Conservation (phyloP, 2,113 vertebrate species). For the Callorhinus ursinus region DNA sequence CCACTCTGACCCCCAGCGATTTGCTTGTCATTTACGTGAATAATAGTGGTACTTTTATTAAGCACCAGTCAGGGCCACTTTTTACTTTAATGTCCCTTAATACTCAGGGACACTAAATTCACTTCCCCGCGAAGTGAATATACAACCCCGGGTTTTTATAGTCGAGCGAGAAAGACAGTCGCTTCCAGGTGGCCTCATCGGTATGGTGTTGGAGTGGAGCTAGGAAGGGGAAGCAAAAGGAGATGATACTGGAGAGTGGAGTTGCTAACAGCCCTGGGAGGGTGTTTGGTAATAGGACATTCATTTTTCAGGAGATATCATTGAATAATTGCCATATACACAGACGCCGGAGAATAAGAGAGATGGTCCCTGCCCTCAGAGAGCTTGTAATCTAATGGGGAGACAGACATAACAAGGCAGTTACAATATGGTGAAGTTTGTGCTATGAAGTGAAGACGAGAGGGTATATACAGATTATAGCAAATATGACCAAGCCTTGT, state of each 20-base stretch:
- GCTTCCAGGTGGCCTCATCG: not conserved
- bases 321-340: not conserved
- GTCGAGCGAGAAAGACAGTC: not conserved
- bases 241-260: not conserved
- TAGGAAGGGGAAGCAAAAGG: not conserved
- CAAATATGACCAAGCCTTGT: not conserved
- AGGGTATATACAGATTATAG: not conserved
- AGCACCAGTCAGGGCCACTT: not conserved
- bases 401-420: not conserved
- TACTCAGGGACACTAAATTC: not conserved
- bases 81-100: not conserved
- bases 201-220: not conserved
- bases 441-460: not conserved
- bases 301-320: not conserved
- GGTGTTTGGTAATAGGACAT: not conserved
- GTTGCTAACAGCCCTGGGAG: not conserved
- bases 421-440: not conserved
- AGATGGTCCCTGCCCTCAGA: not conserved
- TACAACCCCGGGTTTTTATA: not conserved
- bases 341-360: not conserved
- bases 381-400: not conserved
- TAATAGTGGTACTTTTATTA: constrained; percentile 1
- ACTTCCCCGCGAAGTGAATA: not conserved
- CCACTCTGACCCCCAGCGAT: not conserved
- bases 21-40: not conserved